Evolutionary conservation across 1,140 invertebrate species (phyloP).

Genomic region (Achatina immaculata): DNA sequence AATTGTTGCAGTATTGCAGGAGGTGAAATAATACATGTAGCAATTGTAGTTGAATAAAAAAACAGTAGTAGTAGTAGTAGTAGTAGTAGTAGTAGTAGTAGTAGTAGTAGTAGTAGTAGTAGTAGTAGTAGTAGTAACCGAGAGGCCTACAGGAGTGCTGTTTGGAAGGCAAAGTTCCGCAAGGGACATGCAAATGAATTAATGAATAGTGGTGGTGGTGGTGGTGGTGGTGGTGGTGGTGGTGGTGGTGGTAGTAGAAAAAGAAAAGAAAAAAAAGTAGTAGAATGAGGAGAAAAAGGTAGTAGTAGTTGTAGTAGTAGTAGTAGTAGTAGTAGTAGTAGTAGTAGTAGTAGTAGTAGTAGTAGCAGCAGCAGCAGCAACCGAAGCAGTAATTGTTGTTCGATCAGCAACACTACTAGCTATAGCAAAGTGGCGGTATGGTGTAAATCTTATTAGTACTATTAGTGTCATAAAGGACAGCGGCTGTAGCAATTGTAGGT

Average conservation of each 20-base stretch:
- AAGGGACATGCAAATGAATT: too few species aligned
- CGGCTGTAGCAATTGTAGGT: background rate
- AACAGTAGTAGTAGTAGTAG: background rate
- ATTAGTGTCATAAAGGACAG: background rate
- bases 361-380: background rate
- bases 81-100: constrained; percentile 2
- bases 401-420: background rate
- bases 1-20: too few species aligned
- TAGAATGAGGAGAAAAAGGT: too few species aligned
- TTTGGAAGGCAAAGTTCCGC: too few species aligned
- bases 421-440: background rate
- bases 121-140: constrained; percentile 11
- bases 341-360: background rate
- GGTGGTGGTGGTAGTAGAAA: background rate
- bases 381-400: background rate
- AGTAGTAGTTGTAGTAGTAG: constrained; percentile 1
- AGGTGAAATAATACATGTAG: too few species aligned
- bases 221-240: constrained; percentile 3
- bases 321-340: background rate
- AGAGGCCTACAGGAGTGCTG: too few species aligned
- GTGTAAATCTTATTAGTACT: background rate
- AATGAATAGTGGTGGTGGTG: background rate
- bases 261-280: too few species aligned
- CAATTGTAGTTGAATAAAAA: background rate
- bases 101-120: constrained; percentile 4